phyloP scores from a whole-genome alignment of 2,113 vertebrate species.

The Amazona guildingii region DNA sequence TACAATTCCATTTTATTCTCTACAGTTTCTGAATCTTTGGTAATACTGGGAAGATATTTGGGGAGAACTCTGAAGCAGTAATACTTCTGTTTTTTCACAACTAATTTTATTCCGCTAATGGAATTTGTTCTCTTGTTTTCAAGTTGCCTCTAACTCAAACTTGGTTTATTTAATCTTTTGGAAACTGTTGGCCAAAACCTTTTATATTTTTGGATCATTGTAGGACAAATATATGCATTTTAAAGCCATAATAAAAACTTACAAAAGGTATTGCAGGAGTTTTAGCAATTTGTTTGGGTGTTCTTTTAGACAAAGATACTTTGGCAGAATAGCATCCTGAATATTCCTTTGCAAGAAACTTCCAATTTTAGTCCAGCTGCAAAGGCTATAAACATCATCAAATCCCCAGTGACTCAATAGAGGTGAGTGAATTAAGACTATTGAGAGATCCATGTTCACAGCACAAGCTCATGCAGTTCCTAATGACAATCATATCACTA shows the following conservation, averaged over 20 bases:
- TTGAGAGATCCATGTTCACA: neutral
- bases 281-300: neutral
- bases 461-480: neutral
- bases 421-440: neutral
- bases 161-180: neutral
- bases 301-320: neutral
- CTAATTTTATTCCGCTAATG: neutral
- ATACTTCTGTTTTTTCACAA: neutral
- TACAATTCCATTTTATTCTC: neutral
- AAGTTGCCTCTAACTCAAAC: neutral
- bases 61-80: neutral
- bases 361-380: neutral
- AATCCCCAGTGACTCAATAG: neutral
- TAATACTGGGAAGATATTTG: neutral
- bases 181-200: neutral
- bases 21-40: neutral
- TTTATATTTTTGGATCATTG: accelerated
- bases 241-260: neutral
- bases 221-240: neutral
- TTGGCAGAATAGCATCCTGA: neutral
- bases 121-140: neutral
- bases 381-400: neutral
- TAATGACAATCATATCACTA: neutral
- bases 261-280: neutral
- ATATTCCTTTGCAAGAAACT: neutral